Base-by-base conservation (phyloP, 2,113 vertebrate genomes). In the Taxidea taxus region DNA sequence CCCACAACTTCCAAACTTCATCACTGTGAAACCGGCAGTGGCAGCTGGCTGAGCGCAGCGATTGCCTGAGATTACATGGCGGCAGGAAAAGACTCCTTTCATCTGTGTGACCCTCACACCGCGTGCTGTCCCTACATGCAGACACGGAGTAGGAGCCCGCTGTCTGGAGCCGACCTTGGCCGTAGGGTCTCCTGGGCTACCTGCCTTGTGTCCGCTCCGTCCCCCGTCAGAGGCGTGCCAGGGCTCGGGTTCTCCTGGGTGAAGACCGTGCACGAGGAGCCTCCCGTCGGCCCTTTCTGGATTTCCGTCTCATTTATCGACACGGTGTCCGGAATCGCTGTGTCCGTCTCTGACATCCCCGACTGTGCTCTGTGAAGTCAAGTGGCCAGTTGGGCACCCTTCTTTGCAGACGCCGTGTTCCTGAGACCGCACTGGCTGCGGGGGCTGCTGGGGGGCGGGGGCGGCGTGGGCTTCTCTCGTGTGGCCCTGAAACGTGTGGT, bases 251-350 rank as follows among this genome's bases (percentile, higher is more conserved):
- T 60, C 49, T 39, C 39, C 37, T 2, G 0, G 54, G 25, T 8
- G 42, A 5, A 31, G 18, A 18, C 9, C 44, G 4, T 4, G 13
- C 70, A 6, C 0, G 14, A 20, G 23, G 3, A 10, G 2, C 29
- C 6, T n/a, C 47, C 13, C 0, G 18, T 21, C 1, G 2, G 37
- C 7, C 44, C n/a, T 4, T 20, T 37, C 23, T 6, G 56, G 68
- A n/a, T 62, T 18, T 49, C 23, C 7, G 1, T 5, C 70, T 56
- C 15, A 0, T n/a, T 29, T 20, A 15, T 2, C 4, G 3, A 16
- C 0, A 0, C 0, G 75, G 47, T 2, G 1, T 60, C 39, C 25
- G 39, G 37, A 13, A 23, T 15, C 16, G 0, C 1, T 1, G 0
- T 2, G 25, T 42, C 44, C 9, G 0, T 1, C n/a, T 44, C 54